phyloP scores from a whole-genome alignment of 2,888 invertebrate genomes.

The Brachyptera putata region DNA sequence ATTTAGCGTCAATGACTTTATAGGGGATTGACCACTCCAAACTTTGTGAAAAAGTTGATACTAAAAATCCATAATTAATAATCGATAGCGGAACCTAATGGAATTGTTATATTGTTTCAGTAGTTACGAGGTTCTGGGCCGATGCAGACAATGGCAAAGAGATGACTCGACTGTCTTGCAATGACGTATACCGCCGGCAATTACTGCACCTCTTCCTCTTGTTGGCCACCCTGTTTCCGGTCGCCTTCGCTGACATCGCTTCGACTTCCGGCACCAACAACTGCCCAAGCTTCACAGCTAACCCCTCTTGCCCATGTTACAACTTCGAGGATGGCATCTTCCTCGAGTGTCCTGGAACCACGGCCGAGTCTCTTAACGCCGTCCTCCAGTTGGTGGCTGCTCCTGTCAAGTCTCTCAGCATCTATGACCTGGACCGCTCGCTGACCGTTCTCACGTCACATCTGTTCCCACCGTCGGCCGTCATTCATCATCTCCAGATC shows the following conservation, averaged over 20 bases:
- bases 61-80: too few relatives aligned
- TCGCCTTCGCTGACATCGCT: neutral
- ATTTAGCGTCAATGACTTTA: too few relatives aligned
- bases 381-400: slow-evolving; percentile 53
- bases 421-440: slow-evolving; percentile 82
- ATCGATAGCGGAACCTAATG: too few relatives aligned
- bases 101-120: too few relatives aligned
- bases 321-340: slow-evolving; percentile 88
- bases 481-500: slow-evolving; percentile 66
- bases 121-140: too few relatives aligned
- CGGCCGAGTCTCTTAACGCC: slow-evolving; percentile 66
- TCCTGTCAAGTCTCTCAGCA: slow-evolving; percentile 74
- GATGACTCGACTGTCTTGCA: slow-evolving; percentile 2
- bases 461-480: slow-evolving; percentile 65
- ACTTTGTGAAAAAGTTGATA: too few relatives aligned
- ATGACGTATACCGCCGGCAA: neutral
- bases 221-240: slow-evolving; percentile 9
- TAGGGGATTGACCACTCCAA: too few relatives aligned
- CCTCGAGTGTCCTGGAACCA: slow-evolving; percentile 83
- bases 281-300: slow-evolving; percentile 71
- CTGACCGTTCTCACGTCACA: slow-evolving; percentile 69
- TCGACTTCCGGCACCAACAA: slow-evolving; percentile 41
- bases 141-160: slow-evolving; percentile 2
- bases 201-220: slow-evolving; percentile 4
- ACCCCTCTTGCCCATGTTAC: slow-evolving; percentile 85